Percentiles rank a stretch among this genome's conserved stretches.
phyloP scores from a whole-genome alignment of 1,140 invertebrate species.

The Sinonovacula constricta region DNA sequence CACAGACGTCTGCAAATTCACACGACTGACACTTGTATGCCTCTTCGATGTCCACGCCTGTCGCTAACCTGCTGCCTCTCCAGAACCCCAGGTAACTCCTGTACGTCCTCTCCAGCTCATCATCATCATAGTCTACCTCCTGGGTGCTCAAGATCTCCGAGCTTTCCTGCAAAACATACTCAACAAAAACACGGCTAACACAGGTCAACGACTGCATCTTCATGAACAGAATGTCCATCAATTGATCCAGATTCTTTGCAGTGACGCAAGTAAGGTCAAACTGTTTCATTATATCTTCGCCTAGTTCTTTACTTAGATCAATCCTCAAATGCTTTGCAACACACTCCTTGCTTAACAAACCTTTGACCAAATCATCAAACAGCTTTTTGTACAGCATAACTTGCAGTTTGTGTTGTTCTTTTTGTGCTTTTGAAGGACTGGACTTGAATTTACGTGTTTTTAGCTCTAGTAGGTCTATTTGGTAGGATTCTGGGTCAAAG shows the following conservation, averaged over 20 bases:
- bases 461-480: constrained; percentile 67
- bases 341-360: constrained; percentile 57
- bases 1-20: constrained; percentile 69
- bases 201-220: constrained; percentile 65
- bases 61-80: constrained; percentile 60
- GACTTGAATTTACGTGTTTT: constrained; percentile 67
- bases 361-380: constrained; percentile 71
- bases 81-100: constrained; percentile 65
- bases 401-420: constrained; percentile 64
- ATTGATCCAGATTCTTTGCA: constrained; percentile 54
- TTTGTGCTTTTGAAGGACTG: constrained; percentile 66
- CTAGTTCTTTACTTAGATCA: constrained; percentile 58
- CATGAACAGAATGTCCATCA: constrained; percentile 62
- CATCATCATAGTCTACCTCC: constrained; percentile 58
- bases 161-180: constrained; percentile 69
- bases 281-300: constrained; percentile 54
- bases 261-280: constrained; percentile 29
- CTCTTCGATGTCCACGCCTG: constrained; percentile 74
- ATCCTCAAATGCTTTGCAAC: constrained; percentile 59
- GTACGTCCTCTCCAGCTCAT: constrained; percentile 53
- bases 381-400: constrained; percentile 71
- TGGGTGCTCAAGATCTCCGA: constrained; percentile 53
- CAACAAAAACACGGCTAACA: constrained; percentile 60
- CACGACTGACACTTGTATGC: constrained; percentile 73
- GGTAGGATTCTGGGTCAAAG: constrained; percentile 68